These are phyloP conservation scores for Lycorma delicatula DNA, from an alignment of 1,140 invertebrate species.

Conservation along the genomic window DNA sequence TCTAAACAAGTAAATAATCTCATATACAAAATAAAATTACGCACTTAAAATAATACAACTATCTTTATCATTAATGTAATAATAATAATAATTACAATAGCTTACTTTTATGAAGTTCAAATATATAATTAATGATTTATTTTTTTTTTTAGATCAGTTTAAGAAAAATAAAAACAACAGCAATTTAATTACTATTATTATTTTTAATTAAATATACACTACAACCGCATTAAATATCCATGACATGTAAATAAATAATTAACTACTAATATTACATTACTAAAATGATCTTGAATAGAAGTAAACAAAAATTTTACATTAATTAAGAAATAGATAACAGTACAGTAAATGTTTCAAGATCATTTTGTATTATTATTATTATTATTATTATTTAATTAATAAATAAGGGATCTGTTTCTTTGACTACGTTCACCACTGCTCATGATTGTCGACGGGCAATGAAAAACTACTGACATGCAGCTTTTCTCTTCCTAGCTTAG, in stretches of 20 bases:
- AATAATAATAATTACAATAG: not conserved
- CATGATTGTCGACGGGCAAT: constrained; percentile 2
- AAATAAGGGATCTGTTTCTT: no score
- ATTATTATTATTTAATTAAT: no score
- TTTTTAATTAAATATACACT: not conserved
- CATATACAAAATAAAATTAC: not conserved
- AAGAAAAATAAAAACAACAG: constrained; percentile 1
- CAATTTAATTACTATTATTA: not conserved
- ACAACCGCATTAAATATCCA: not conserved
- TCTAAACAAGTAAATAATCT: not conserved
- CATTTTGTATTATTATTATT: not conserved
- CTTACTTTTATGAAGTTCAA: no score
- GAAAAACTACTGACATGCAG: not conserved
- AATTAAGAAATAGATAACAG: no score
- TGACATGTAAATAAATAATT: not conserved
- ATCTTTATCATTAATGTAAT: not conserved
- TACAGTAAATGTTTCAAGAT: no score
- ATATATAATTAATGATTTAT: no score
- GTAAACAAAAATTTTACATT: not conserved
- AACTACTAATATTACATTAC: not conserved
- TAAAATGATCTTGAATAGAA: not conserved
- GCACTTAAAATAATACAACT: not conserved
- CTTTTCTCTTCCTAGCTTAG: constrained; percentile 4
- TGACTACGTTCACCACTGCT: not conserved
- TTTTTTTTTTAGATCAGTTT: not conserved